phyloP scores from a whole-genome alignment of 2,797 vertebrate genomes.

The Oophaga sylvatica region DNA sequence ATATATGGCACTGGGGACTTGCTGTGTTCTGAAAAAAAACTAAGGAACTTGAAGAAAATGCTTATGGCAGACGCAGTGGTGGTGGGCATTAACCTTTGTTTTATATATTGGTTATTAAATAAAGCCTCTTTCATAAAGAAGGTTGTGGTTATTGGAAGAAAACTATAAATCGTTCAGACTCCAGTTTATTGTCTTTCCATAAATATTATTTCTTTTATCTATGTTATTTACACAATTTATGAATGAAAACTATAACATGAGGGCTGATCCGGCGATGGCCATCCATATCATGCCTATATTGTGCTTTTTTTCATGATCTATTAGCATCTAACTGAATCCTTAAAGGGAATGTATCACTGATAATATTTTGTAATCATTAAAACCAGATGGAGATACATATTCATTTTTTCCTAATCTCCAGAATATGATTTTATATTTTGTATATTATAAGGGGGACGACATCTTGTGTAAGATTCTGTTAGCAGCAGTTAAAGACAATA shows the following conservation, averaged over 20 bases:
- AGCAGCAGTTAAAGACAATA: too few relatives aligned
- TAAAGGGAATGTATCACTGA: not conserved
- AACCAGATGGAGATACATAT: too few relatives aligned
- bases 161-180: not conserved
- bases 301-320: not conserved
- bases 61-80: conserved; percentile 10
- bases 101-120: conserved; percentile 11
- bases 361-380: too few relatives aligned
- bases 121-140: not conserved
- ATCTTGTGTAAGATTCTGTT: too few relatives aligned
- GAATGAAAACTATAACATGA: not conserved
- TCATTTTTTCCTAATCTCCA: too few relatives aligned
- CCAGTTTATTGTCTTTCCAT: not conserved
- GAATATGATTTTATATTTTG: too few relatives aligned
- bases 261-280: not conserved
- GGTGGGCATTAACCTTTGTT: conserved; percentile 12
- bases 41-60: conserved; percentile 53
- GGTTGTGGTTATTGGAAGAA: not conserved
- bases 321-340: not conserved
- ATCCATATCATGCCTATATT: not conserved
- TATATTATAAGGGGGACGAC: too few relatives aligned
- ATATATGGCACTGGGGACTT: conserved; percentile 35
- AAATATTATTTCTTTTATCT: conserved; percentile 3
- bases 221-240: not conserved
- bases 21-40: conserved; percentile 60